phyloP scores from a whole-genome alignment of 2,113 vertebrate species.

The Callipepla squamata region DNA sequence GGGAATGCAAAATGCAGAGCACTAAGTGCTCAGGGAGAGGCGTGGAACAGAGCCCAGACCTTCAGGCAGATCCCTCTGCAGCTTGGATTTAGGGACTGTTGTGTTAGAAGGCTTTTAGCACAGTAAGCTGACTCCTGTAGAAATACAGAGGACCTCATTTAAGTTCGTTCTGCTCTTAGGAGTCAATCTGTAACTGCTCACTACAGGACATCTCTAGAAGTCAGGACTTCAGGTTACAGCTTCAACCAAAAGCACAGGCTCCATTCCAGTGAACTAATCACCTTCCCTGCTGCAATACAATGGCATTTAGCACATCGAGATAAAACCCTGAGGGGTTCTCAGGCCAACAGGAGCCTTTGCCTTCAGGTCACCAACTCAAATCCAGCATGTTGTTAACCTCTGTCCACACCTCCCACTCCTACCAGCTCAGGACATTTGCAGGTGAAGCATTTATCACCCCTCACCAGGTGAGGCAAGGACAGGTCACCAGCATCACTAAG shows the following conservation, averaged over 20 bases:
- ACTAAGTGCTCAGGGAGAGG: background rate
- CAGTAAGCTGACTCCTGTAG: background rate
- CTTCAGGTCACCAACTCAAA: background rate
- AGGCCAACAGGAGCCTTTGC: background rate
- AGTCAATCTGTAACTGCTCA: background rate
- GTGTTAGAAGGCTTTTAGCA: background rate
- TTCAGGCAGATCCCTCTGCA: background rate
- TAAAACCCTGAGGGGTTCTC: background rate
- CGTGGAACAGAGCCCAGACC: background rate
- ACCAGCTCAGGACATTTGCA: background rate
- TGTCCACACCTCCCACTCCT: background rate
- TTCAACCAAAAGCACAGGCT: background rate
- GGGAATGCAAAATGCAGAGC: background rate
- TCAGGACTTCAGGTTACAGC: background rate
- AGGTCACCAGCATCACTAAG: background rate
- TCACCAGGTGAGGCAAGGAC: background rate
- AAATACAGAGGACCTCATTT: fast-evolving
- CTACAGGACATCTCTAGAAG: background rate
- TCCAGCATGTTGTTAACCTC: background rate
- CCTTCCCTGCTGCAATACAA: background rate
- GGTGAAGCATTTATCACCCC: background rate
- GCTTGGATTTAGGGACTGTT: background rate
- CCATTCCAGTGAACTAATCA: background rate
- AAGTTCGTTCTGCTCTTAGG: background rate
- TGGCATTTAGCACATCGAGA: fast-evolving